phyloP scores from a whole-genome alignment of 2,888 invertebrate genomes.

The Pocota personata region DNA sequence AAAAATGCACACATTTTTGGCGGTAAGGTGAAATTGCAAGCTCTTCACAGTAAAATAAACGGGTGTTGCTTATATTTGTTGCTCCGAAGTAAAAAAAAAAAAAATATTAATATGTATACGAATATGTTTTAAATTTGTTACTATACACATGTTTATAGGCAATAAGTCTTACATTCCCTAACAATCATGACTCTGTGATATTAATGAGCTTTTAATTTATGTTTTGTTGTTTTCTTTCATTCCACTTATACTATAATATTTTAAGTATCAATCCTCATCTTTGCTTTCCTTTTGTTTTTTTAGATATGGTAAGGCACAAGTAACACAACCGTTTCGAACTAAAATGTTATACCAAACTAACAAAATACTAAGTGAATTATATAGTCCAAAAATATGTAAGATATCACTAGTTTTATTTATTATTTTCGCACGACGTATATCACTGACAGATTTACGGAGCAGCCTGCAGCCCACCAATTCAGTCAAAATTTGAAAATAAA shows the following conservation, averaged over 20 bases:
- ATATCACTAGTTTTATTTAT: conserved; percentile 1
- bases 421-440: background rate
- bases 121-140: background rate
- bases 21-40: conserved; percentile 5
- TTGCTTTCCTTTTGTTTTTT: background rate
- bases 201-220: conserved; percentile 38
- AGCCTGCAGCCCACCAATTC: conserved; percentile 24
- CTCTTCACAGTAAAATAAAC: conserved; percentile 2
- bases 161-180: conserved; percentile 4
- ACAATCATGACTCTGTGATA: conserved; percentile 15
- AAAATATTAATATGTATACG: background rate
- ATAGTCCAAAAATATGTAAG: background rate
- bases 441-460: background rate
- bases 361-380: background rate
- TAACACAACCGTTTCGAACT: background rate
- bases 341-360: background rate
- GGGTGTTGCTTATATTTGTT: background rate
- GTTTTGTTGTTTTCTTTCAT: conserved; percentile 23
- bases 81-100: conserved; percentile 14
- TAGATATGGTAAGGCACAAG: background rate
- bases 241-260: conserved; percentile 23
- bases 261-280: conserved; percentile 13
- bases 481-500: conserved; percentile 63
- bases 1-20: conserved; percentile 29
- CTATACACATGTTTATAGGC: background rate